A percentile compares a stretch with the other conserved stretches of the same genome.
These are phyloP conservation scores for Mantis religiosa DNA, from an alignment of 2,888 invertebrate genomes.

Conservation along the genomic window DNA sequence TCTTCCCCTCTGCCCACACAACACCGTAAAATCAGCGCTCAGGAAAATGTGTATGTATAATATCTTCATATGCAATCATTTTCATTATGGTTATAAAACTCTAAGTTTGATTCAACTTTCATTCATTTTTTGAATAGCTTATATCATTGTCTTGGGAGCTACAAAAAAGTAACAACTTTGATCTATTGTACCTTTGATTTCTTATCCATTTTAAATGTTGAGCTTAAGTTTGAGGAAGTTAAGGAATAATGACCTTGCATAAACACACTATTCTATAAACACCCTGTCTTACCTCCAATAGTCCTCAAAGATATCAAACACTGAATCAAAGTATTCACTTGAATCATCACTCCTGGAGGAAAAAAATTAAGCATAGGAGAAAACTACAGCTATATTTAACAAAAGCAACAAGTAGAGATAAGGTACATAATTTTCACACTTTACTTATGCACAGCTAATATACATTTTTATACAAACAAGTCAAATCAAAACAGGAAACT, in stretches of 20 bases:
- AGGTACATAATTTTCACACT: too few species aligned
- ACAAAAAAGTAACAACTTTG: too few species aligned
- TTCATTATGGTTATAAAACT: too few species aligned
- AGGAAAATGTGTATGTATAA: too few species aligned
- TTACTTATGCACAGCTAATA: background rate
- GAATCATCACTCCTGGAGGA: constrained; percentile 60
- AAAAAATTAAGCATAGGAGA: constrained; percentile 18
- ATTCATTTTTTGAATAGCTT: too few species aligned
- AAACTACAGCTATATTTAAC: background rate
- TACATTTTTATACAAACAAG: background rate
- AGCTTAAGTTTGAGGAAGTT: background rate
- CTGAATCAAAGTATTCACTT: constrained; percentile 64
- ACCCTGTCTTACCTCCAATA: constrained; percentile 44
- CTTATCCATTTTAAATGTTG: background rate
- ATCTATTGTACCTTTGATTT: too few species aligned
- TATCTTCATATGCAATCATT: too few species aligned
- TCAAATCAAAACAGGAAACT: background rate
- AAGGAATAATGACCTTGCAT: background rate
- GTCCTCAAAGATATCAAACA: constrained; percentile 70
- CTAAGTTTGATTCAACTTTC: too few species aligned
- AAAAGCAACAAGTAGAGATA: background rate
- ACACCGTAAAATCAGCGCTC: too few species aligned
- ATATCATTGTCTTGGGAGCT: too few species aligned
- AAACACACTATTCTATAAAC: background rate
- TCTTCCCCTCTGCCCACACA: too few species aligned